These are phyloP conservation scores for Sicus ferrugineus DNA, from an alignment of 2,888 invertebrate genomes.

Conservation along the genomic window DNA sequence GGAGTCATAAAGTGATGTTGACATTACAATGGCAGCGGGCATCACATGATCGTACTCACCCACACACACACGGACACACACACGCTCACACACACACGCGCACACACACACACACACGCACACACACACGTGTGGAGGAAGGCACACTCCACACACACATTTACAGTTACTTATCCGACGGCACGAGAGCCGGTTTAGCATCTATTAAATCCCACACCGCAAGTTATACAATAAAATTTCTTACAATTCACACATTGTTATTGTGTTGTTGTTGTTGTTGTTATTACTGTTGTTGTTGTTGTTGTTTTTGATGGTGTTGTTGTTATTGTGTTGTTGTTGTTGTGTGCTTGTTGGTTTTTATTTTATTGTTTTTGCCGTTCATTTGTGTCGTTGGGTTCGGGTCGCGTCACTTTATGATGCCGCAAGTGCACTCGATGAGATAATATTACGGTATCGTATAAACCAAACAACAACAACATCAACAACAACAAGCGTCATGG, in stretches of 20 bases:
- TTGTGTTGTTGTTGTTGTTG: background rate
- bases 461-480: conserved; percentile 18
- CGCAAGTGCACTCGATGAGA: conserved; percentile 10
- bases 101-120: conserved; percentile 8
- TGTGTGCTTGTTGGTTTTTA: background rate
- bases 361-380: background rate
- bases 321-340: background rate
- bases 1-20: conserved; percentile 38
- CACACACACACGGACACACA: background rate
- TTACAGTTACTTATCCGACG: background rate
- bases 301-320: background rate
- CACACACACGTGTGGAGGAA: background rate
- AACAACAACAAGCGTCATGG: background rate
- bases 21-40: conserved; percentile 36
- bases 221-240: conserved; percentile 25
- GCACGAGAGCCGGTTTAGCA: background rate
- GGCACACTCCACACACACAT: no score
- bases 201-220: conserved; percentile 11
- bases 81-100: background rate
- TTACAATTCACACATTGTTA: conserved; percentile 28
- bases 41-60: background rate
- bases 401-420: background rate
- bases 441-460: conserved; percentile 13
- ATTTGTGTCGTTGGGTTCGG: background rate
- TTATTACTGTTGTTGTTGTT: background rate